phyloP scores from a whole-genome alignment of 2,797 vertebrate genomes.

The Tenualosa thibaudeaui region DNA sequence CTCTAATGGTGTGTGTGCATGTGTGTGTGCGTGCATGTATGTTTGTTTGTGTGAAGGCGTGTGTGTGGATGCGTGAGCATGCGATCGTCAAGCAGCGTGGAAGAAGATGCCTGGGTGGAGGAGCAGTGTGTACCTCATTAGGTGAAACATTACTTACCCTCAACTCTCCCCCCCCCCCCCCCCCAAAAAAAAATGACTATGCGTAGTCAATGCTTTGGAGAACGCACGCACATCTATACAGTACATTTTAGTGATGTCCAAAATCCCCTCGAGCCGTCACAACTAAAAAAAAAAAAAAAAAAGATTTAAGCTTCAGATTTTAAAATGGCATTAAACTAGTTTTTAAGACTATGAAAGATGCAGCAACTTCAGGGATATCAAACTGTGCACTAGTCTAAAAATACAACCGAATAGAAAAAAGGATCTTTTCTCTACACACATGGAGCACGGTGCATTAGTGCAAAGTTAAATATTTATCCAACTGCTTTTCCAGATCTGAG shows the following conservation, averaged over 20 bases:
- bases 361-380: neutral
- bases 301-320: neutral
- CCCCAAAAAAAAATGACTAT: neutral
- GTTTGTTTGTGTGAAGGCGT: neutral
- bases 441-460: neutral
- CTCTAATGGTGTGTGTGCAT: neutral
- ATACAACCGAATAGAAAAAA: neutral
- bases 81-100: neutral
- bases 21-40: neutral
- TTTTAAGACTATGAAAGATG: conserved; percentile 36
- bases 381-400: neutral
- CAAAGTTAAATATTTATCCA: conserved; percentile 28
- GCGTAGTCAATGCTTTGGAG: too few species aligned
- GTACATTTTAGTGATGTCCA: neutral
- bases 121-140: neutral
- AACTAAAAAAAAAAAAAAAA: neutral
- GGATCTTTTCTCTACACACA: neutral
- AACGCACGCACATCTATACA: neutral
- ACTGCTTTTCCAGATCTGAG: conserved; percentile 18
- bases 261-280: neutral
- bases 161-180: too few species aligned
- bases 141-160: too few species aligned
- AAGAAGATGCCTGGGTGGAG: neutral
- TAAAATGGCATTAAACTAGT: neutral
- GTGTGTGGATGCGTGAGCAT: neutral